phyloP scores from a whole-genome alignment of 2,888 invertebrate genomes.

The Pandemis heparana region DNA sequence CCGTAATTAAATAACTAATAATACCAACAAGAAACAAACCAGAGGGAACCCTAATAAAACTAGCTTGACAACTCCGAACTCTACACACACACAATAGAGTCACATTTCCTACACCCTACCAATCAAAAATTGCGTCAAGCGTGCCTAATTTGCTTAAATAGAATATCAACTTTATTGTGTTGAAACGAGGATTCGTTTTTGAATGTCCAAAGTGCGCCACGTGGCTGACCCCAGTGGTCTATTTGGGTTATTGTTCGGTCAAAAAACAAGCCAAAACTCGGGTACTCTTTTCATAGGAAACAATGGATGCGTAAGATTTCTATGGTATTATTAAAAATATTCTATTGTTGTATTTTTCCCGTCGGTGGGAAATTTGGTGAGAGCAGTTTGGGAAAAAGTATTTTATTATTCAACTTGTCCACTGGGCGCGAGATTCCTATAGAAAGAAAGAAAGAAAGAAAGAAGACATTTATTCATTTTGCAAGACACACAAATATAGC shows the following conservation, averaged over 20 bases:
- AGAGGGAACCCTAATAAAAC: constrained; percentile 17
- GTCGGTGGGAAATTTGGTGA: constrained; percentile 44
- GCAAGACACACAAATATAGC: no score
- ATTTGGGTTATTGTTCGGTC: constrained; percentile 69
- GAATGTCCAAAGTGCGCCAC: constrained; percentile 54
- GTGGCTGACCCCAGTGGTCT: constrained; percentile 67
- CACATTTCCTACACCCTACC: neutral
- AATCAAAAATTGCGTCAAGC: constrained; percentile 14
- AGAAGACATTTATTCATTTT: no score
- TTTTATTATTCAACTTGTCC: neutral
- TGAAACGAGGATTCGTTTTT: constrained; percentile 17
- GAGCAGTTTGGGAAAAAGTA: constrained; percentile 40
- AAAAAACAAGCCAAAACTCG: constrained; percentile 79
- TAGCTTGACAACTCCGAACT: neutral
- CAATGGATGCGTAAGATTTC: constrained; percentile 46
- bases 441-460: no score
- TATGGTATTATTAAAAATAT: constrained; percentile 63
- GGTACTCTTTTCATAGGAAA: constrained; percentile 66
- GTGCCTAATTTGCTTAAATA: neutral
- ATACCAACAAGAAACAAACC: constrained; percentile 39
- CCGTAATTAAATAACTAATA: constrained; percentile 41
- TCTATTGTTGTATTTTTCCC: constrained; percentile 61
- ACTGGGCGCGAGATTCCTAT: neutral
- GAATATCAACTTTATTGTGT: neutral
- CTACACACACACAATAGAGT: neutral